Base-by-base conservation (phyloP, 1,140 invertebrate genomes). In the Aphaenogaster ashmeadi region DNA sequence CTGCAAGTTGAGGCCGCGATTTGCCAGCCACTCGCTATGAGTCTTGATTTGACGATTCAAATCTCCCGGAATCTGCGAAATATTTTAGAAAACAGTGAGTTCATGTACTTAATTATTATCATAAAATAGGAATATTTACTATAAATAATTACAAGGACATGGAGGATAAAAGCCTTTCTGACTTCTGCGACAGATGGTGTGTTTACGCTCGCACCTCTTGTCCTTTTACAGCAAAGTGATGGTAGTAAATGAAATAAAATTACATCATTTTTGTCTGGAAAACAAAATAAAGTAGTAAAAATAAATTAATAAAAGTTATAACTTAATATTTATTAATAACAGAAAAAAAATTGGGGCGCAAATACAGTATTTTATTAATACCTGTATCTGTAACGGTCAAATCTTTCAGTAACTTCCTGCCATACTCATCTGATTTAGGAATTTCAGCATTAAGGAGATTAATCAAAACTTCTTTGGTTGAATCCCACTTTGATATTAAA, bases 241-340 rank as follows among this genome's bases (percentile, higher is more conserved):
- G 36, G 72, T 1, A 75, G 7, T 27, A 75, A 58, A 41, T 75
- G 36, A 21, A 75, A 75, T 9, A 58, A 27, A 27, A 75, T 75
- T 27, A 75, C 36, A 58, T 75, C 54, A 75, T 41, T 75, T 74
- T 54, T 54, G 11, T 75, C 71, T 75, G 50, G n/a, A 36, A 74
- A 54, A 72, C 8, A 15, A 33, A 50, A 36, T 52, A 71, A 50
- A 50, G 6, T 52, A 21, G 15, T 4, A 71, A 71, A 33, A 4
- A 18, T 54, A 5, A 5, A 5, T 52, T 21, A 21, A 21, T 21
- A 21, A 21, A 21, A 21, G 21, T 21, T 21, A 21, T 21, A 21
- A 21, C 21, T 21, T 21, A 21, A 21, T 21, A 21, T 0, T 21
- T 21, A 21, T 21, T 21, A 21, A 21, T 21, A 21, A 21, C 21